phyloP scores from a whole-genome alignment of 2,113 vertebrate genomes.

The Bothrops jararaca region DNA sequence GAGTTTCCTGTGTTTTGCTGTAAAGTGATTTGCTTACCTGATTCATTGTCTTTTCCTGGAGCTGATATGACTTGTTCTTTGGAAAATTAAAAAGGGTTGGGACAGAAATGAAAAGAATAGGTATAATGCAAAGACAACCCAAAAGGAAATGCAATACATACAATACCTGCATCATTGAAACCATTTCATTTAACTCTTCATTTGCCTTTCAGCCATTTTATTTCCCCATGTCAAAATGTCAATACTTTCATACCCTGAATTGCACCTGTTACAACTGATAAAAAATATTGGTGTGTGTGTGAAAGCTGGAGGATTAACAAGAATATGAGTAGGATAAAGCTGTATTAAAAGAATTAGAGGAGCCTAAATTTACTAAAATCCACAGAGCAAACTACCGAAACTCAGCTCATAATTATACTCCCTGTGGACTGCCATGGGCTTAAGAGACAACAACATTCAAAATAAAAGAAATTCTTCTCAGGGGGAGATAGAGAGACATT shows the following conservation, averaged over 20 bases:
- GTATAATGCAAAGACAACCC: background rate
- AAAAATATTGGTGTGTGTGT: background rate
- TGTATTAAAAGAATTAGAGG: conserved; percentile 10
- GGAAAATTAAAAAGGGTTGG: background rate
- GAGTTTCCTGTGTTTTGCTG: background rate
- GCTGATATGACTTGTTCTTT: background rate
- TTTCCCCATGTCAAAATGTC: background rate
- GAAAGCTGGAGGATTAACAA: background rate
- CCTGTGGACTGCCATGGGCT: background rate
- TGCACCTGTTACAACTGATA: background rate
- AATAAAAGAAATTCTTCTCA: background rate
- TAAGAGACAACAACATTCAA: background rate
- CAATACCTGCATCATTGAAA: background rate
- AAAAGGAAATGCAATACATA: background rate
- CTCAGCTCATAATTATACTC: background rate
- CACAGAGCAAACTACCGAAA: background rate
- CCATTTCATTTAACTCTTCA: background rate
- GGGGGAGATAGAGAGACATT: background rate
- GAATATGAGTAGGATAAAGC: background rate
- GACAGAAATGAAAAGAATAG: background rate
- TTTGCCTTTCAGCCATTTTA: background rate
- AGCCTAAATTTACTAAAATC: background rate
- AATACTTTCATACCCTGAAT: background rate
- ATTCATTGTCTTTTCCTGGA: background rate
- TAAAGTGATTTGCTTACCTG: background rate